Conservation (phyloP, 1,140 invertebrate species). For the Stegodyphus mimosarum region DNA sequence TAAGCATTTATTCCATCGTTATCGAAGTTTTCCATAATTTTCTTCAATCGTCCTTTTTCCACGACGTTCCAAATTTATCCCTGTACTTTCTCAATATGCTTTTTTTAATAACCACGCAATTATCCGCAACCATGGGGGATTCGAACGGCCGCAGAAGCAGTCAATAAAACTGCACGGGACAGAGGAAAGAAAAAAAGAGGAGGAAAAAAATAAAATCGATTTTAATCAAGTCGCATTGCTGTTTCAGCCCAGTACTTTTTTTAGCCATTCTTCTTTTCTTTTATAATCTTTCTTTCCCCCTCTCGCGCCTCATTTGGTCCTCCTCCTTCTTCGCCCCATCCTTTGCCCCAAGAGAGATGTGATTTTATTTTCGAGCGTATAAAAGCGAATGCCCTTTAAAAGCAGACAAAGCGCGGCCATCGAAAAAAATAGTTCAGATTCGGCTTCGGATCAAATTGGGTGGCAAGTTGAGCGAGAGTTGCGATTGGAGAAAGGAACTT, state of each 20-base stretch:
- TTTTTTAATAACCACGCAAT: constrained; percentile 36
- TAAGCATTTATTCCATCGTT: constrained; percentile 20
- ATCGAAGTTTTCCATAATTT: constrained; percentile 27
- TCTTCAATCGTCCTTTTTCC: background rate
- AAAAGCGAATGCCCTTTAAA: background rate
- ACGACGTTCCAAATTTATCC: background rate
- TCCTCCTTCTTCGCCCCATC: background rate
- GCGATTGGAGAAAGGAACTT: background rate
- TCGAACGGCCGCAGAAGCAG: background rate
- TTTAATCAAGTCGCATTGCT: constrained; percentile 39
- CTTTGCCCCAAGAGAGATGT: background rate
- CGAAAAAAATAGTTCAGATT: background rate
- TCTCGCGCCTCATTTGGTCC: background rate
- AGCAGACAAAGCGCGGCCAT: background rate
- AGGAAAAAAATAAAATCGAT: constrained; percentile 24
- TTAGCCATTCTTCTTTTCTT: background rate
- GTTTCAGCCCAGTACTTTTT: constrained; percentile 4
- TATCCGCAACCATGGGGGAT: constrained; percentile 14
- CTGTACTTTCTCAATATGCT: background rate
- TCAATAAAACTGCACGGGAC: constrained; percentile 27
- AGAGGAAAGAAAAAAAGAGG: background rate
- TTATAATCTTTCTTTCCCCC: background rate
- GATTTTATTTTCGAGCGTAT: background rate
- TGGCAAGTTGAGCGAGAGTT: background rate
- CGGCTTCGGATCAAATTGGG: background rate